A percentile compares a stretch with the other conserved stretches of the same genome.
These are phyloP conservation scores for Fratercula arctica DNA, from an alignment of 2,797 vertebrate species.

Conservation along the genomic window DNA sequence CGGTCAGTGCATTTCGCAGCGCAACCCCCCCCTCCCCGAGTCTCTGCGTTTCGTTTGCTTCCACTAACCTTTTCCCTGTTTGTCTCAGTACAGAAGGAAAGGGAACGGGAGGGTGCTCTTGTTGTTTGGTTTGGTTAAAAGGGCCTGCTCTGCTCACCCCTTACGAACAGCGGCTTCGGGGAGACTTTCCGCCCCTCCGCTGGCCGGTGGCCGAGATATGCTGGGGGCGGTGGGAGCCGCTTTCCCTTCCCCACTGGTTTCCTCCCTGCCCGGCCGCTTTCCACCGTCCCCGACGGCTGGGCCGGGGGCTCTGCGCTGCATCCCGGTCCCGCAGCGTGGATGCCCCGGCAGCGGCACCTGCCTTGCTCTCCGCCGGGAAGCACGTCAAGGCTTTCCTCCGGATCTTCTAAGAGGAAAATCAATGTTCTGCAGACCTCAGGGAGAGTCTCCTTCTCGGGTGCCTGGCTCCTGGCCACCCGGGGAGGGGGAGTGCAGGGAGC, in stretches of 20 bases:
- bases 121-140: accelerated
- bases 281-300: too few relatives aligned
- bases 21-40: accelerated
- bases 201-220: background rate
- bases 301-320: background rate
- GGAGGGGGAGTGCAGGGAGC: background rate
- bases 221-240: too few relatives aligned
- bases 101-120: background rate
- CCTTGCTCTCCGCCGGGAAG: accelerated
- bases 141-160: background rate
- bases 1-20: accelerated
- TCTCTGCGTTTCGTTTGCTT: background rate
- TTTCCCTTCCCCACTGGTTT: too few relatives aligned
- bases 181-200: accelerated
- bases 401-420: background rate
- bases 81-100: accelerated
- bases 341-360: background rate
- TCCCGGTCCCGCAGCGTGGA: accelerated
- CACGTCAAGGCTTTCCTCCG: background rate
- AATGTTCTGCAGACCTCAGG: accelerated
- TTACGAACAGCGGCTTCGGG: accelerated
- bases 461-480: background rate
- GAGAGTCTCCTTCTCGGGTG: too few relatives aligned
- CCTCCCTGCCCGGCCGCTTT: background rate
- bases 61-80: background rate